These are phyloP conservation scores for Cordilura impudica DNA, from an alignment of 2,888 invertebrate genomes.

Conservation along the genomic window DNA sequence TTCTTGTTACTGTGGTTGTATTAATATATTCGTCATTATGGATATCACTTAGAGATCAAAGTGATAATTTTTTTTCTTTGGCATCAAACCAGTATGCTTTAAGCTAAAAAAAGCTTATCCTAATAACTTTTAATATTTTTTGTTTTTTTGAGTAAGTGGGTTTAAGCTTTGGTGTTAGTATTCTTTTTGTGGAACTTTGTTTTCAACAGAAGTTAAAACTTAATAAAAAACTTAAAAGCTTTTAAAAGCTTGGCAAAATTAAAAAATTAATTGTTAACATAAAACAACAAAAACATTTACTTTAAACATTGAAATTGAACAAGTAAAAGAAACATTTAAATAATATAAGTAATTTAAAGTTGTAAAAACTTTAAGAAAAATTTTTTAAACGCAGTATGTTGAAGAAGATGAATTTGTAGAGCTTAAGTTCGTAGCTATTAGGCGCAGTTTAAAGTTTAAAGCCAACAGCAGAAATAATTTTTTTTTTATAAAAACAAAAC, in stretches of 20 bases:
- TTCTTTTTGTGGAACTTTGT: slow-evolving; percentile 52
- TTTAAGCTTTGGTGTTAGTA: slow-evolving; percentile 67
- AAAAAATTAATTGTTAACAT: slow-evolving; percentile 37
- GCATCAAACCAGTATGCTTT: slow-evolving; percentile 67
- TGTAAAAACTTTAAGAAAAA: slow-evolving; percentile 41
- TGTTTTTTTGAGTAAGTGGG: slow-evolving; percentile 43
- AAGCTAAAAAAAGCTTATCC: slow-evolving; percentile 65
- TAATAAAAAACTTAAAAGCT: slow-evolving; percentile 49
- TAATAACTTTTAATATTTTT: slow-evolving; percentile 61
- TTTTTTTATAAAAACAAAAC: slow-evolving; percentile 54
- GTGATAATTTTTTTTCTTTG: slow-evolving; percentile 56
- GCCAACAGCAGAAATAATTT: slow-evolving; percentile 69
- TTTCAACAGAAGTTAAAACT: slow-evolving; percentile 36
- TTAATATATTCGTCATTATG: slow-evolving; percentile 75
- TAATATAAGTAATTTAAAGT: slow-evolving; percentile 36
- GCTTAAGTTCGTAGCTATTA: slow-evolving; percentile 62
- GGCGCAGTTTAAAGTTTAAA: slow-evolving; percentile 63
- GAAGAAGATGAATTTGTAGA: slow-evolving; percentile 49
- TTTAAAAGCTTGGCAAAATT: slow-evolving; percentile 49
- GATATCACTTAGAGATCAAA: slow-evolving; percentile 72
- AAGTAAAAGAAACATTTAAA: slow-evolving; percentile 40
- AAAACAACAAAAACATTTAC: slow-evolving; percentile 46
- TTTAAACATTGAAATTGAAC: slow-evolving; percentile 55
- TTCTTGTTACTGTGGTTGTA: slow-evolving; percentile 64
- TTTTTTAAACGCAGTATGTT: slow-evolving; percentile 38